A percentile compares a stretch with the other conserved stretches of the same genome.
These are phyloP conservation scores for Setipinna tenuifilis DNA, from an alignment of 2,797 vertebrate genomes.

Conservation along the genomic window DNA sequence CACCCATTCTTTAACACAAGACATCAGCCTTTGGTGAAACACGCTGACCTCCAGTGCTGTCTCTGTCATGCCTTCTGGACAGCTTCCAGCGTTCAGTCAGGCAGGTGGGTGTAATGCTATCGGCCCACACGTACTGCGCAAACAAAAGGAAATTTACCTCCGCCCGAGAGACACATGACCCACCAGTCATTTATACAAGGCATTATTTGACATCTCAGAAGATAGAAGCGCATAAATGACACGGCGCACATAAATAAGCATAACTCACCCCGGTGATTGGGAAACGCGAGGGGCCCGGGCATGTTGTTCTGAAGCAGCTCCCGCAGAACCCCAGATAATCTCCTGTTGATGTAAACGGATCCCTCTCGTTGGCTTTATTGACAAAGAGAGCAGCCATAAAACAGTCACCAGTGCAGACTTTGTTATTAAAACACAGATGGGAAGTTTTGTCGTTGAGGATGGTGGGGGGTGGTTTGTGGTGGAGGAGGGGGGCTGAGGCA, in stretches of 20 bases:
- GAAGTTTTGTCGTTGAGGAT: constrained; percentile 30
- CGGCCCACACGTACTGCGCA: constrained; percentile 31
- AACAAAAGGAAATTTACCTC: constrained; percentile 40
- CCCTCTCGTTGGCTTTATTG: constrained; percentile 14
- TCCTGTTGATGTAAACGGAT: constrained; percentile 35
- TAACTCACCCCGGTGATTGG: constrained; percentile 17
- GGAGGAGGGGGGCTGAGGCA: no score
- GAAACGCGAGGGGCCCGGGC: neutral
- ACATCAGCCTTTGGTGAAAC: constrained; percentile 7
- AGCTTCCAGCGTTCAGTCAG: constrained; percentile 10
- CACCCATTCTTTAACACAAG: constrained; percentile 11
- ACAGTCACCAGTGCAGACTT: constrained; percentile 27
- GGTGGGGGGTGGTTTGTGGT: neutral
- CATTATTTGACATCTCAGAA: constrained; percentile 33
- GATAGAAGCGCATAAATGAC: constrained; percentile 17
- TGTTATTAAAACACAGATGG: constrained; percentile 37
- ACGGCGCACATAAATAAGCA: neutral
- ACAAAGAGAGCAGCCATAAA: constrained; percentile 27
- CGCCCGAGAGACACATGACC: constrained; percentile 4
- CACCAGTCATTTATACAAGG: constrained; percentile 29
- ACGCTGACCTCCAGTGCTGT: constrained; percentile 21
- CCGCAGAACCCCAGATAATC: constrained; percentile 27
- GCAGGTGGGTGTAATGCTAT: constrained; percentile 36
- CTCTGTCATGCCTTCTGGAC: neutral
- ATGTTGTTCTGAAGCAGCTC: neutral